Evolutionary conservation across 2,113 vertebrate genomes (phyloP), one percentile per base, ranked within the genome.

Genomic region (Prinia subflava): DNA sequence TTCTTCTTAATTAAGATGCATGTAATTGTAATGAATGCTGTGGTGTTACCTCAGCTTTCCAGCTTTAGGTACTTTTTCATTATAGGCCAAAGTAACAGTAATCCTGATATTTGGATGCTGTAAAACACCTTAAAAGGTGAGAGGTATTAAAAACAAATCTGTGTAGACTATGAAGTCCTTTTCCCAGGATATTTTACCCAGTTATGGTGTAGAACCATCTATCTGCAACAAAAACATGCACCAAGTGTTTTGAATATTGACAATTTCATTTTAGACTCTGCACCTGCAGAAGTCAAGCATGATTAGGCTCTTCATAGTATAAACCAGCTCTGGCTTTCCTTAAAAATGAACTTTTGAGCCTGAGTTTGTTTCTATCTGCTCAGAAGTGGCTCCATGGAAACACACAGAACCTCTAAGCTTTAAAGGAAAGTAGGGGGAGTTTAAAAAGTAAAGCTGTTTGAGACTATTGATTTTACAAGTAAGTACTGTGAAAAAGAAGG

Each of bases 391-490:
- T 97, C 94, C 81, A 95, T 92, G 88, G 92, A 94, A 96, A 93
- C 88, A 93, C 86, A 93, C 1, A 52, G 64, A 94, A 56, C 59
- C 55, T 92, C 59, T n/a, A 73, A 88, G 74, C 37, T 95, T 83
- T 83, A 84, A 89, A 93, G 74, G 76, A 94, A 92, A 88, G 75
- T 77, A 90, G 87, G 79, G 75, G 85, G 92, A 93, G 89, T 90
- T 92, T 70, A 70, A 91, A 87, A 94, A 97, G 75, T 83, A 83
- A 95, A 94, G 79, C 92, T 92, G 88, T 91, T 94, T 94, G 83
- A 95, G 82, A 83, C 81, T 96, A 96, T 95, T 97, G 96, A 96
- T 96, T 97, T 97, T 97, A 76, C 78, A 96, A 96, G 92, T 94
- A 84, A 87, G 83, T 79, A 83, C 96, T 93, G 92, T 93, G 95